Base-by-base conservation (phyloP, 2,888 invertebrate species). In the Agriopis leucophaearia region DNA sequence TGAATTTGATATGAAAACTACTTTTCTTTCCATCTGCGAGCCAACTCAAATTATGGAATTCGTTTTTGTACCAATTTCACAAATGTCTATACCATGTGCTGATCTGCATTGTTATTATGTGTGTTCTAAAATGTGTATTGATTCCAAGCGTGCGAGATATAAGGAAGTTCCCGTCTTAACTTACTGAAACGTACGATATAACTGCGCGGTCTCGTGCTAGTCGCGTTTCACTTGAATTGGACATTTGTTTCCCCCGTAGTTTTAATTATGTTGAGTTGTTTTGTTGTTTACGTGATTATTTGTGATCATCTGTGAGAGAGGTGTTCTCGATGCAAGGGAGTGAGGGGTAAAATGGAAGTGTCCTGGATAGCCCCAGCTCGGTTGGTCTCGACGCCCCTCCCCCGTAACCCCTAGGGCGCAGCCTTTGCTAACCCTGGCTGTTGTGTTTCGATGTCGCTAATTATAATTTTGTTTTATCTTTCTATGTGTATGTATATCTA, bases 321-420 rank as follows among this genome's bases (percentile, higher is more conserved):
- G 93, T 94, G 93, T 94, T 92, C 93, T 93, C 93, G 93, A 92
- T 93, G 90, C 90, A 91, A 92, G 93, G 91, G 93, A 93, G 93
- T 92, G 92, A 91, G 93, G 93, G 93, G 93, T 92, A 92, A 90
- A 91, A 92, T 91, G 91, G 91, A 90, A 90, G 91, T 92, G 92
- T 91, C 90, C 84, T 88, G 90, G 90, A 90, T 88, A 90, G 90
- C 89, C 91, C 91, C 80, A 88, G 86, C 89, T 91, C 91, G 90
- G 91, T 89, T 88, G 89, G 88, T 87, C 87, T 88, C 89, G 88
- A 87, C 86, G 86, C 88, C 88, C 88, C 87, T 82, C 83, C 89
- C 91, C 90, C 81, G 76, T 74, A 83, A 83, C 87, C 89, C 88
- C 82, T 91, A 91, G 91, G 92, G 89, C 91, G 92, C 93, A 92